Evolutionary conservation across 30 jellyfish, hydroid and myxozoan species (phyloP).

Genomic region (Aurelia sp.): DNA sequence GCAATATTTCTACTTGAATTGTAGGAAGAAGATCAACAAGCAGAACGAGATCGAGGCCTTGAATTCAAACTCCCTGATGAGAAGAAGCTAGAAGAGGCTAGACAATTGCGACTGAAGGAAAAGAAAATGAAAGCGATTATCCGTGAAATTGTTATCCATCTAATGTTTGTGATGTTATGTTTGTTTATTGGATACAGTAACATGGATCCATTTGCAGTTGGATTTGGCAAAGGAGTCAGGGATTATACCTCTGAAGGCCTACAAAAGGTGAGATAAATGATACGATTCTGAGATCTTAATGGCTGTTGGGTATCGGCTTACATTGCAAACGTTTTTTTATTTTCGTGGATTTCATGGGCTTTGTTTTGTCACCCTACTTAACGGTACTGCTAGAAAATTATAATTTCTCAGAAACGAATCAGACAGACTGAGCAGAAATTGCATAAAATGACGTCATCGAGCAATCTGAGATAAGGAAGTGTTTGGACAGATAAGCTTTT

Average conservation of each 20-base stretch:
- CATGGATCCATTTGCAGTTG: constrained; percentile 83
- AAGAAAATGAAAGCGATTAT: constrained; percentile 86
- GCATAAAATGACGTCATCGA: too few species aligned
- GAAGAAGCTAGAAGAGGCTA: constrained; percentile 77
- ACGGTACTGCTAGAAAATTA: too few species aligned
- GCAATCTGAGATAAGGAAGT: too few species aligned
- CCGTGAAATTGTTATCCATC: constrained; percentile 85
- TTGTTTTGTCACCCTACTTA: too few species aligned
- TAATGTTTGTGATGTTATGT: constrained; percentile 80
- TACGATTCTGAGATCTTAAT: not conserved
- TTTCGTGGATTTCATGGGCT: too few species aligned
- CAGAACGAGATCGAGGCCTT: constrained; percentile 9
- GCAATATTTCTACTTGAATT: too few species aligned
- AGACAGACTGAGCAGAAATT: too few species aligned
- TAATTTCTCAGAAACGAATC: too few species aligned
- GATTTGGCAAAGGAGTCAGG: constrained; percentile 60
- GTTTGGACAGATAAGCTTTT: too few species aligned
- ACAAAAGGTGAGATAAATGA: constrained; percentile 21
- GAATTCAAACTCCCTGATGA: constrained; percentile 92
- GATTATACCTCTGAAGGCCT: constrained; percentile 53
- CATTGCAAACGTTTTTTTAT: too few species aligned
- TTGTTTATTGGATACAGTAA: constrained; percentile 91
- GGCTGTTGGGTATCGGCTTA: too few species aligned
- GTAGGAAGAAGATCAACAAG: constrained; percentile 45
- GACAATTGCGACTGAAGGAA: constrained; percentile 86